Base-by-base conservation (phyloP, 2,797 vertebrate genomes). In the Thunnus albacares region DNA sequence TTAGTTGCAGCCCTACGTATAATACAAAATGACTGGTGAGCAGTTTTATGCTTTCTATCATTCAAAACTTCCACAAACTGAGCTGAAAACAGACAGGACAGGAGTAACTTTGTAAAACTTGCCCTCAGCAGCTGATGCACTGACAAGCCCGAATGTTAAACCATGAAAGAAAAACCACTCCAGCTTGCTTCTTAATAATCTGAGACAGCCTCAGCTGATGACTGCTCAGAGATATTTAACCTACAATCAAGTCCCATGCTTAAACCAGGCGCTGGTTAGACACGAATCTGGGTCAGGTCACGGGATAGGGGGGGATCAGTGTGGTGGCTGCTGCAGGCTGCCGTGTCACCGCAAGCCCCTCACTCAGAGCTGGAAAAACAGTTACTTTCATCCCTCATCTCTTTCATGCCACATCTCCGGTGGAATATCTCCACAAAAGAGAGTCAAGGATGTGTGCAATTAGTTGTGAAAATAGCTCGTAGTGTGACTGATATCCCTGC, bases 251-350 rank as follows among this genome's bases (percentile, higher is more conserved):
- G 84, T 80, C 70, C 73, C 82, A 87, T 72, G 80, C 78, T 88
- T 81, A 79, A 86, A 87, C 63, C 84, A 88, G 77, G 79, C 80
- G 58, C 76, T 80, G 74, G 82, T 82, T 82, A 81, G 70, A 82
- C 69, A 69, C 49, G 66, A 90, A 94, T 89, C 55, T 93, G 90
- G 93, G 93, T 93, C 91, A 94, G 93, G 91, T 93, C 91, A 92
- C 65, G 38, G 82, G 87, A 84, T 81, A 79, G 65, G 45, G 76
- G 79, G 83, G 80, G 85, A 82, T 91, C 85, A 90, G 84, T 73
- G 84, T 71, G 41, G 41, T 43, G 55, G 75, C 82, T 75, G 85
- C 80, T 70, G 84, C 79, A 64, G 70, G 59, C 64, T 68, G 68
- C 41, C 53, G 59, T 77, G 74, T 75, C 79, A 63, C 64, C 73